Conservation (phyloP, 2,113 vertebrate genomes). For the Semicossyphus pulcher region DNA sequence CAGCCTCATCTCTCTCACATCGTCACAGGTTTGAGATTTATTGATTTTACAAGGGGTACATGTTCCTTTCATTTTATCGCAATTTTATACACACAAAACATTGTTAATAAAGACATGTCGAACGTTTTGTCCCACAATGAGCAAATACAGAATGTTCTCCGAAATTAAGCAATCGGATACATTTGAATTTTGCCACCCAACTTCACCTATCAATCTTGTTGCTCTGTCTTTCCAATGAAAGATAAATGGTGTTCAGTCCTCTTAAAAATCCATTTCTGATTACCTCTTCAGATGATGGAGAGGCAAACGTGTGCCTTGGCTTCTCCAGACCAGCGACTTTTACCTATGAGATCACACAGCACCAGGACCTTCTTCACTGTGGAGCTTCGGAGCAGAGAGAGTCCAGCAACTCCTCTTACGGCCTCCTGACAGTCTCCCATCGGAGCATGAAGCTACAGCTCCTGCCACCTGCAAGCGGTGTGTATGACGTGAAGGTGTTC, state of each 20-base stretch:
- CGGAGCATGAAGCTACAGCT: slow-evolving; percentile 81
- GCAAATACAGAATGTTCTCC: no score
- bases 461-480: slow-evolving; percentile 74
- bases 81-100: not conserved
- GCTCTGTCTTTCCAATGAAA: not conserved
- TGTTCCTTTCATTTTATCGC: not conserved
- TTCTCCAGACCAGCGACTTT: slow-evolving; percentile 79
- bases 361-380: slow-evolving; percentile 71
- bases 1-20: slow-evolving; percentile 80
- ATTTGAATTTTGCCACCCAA: not conserved
- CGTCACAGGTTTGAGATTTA: slow-evolving; percentile 75
- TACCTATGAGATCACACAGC: slow-evolving; percentile 83
- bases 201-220: no score
- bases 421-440: slow-evolving; percentile 76
- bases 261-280: not conserved
- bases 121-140: no score
- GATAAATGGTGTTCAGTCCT: not conserved
- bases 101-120: no score
- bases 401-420: slow-evolving; percentile 63
- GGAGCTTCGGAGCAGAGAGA: slow-evolving; percentile 68
- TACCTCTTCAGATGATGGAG: slow-evolving; percentile 80
- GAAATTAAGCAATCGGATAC: no score
- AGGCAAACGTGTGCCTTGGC: slow-evolving; percentile 80
- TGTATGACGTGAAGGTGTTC: slow-evolving; percentile 86
- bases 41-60: no score